Evolutionary conservation across 2,797 vertebrate genomes (phyloP).

Genomic region (Rhynchonycteris naso): DNA sequence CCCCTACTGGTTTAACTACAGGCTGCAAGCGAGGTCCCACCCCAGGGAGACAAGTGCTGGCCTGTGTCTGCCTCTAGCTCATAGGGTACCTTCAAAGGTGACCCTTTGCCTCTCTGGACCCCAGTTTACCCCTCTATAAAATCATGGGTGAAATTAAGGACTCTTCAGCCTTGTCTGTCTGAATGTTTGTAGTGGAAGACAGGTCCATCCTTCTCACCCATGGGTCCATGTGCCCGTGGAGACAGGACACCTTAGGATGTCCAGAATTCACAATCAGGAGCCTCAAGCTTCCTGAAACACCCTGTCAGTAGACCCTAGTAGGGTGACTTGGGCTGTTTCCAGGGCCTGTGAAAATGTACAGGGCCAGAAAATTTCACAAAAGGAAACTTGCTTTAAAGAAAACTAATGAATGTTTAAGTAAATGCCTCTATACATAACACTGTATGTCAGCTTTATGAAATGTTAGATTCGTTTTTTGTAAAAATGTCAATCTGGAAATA

Average conservation of each 20-base stretch:
- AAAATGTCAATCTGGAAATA: not conserved
- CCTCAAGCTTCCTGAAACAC: not conserved
- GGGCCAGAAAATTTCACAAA: not conserved
- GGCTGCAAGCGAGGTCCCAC: not conserved
- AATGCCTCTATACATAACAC: not conserved
- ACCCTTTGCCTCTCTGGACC: not conserved
- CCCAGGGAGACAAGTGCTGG: not conserved
- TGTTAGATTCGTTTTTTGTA: not conserved
- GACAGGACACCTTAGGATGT: not conserved
- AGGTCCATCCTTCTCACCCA: not conserved
- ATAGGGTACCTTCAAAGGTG: not conserved
- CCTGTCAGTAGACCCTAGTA: not conserved
- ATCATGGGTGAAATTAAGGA: not conserved
- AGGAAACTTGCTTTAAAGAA: not conserved
- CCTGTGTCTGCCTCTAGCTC: not conserved
- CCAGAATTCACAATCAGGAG: not conserved
- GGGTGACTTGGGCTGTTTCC: not conserved
- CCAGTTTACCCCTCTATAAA: not conserved
- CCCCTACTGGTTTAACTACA: not conserved
- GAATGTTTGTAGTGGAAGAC: not conserved
- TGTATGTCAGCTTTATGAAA: not conserved
- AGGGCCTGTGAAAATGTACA: not conserved
- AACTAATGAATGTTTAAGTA: not conserved
- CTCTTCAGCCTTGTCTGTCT: not conserved
- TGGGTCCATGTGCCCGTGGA: accelerated